These are phyloP conservation scores for Brevipalpus yothersi DNA, from an alignment of 1,140 invertebrate species.

Conservation along the genomic window DNA sequence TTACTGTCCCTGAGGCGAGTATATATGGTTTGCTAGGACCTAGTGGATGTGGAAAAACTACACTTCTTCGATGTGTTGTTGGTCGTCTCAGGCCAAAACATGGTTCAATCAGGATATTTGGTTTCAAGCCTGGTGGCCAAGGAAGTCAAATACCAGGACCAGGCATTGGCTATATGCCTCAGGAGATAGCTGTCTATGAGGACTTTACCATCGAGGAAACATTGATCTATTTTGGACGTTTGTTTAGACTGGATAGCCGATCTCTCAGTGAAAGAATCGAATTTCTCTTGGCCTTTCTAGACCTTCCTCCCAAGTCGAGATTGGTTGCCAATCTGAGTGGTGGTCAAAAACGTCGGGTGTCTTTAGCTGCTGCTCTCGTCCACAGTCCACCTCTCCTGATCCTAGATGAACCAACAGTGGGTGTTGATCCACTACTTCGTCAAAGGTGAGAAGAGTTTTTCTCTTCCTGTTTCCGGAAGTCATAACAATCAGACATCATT, in stretches of 20 bases:
- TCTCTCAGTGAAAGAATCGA: slow-evolving; percentile 53
- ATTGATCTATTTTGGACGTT: slow-evolving; percentile 86
- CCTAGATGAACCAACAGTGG: no score
- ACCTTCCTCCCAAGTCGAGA: slow-evolving; percentile 54
- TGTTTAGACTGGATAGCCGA: slow-evolving; percentile 53
- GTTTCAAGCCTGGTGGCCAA: slow-evolving; percentile 47
- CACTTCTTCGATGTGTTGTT: slow-evolving; percentile 60
- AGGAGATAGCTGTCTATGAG: slow-evolving; percentile 76
- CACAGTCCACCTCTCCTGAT: slow-evolving; percentile 25
- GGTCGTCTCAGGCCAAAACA: slow-evolving; percentile 49
- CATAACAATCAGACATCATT: not conserved
- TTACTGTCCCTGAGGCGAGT: slow-evolving; percentile 12
- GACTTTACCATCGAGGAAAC: no score
- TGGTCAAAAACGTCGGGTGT: slow-evolving; percentile 24
- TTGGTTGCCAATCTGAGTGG: slow-evolving; percentile 57
- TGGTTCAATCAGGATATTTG: slow-evolving; percentile 61
- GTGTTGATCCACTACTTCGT: no score
- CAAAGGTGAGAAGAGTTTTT: slow-evolving; percentile 65
- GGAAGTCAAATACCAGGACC: slow-evolving; percentile 59
- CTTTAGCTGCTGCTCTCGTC: slow-evolving; percentile 23
- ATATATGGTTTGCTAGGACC: slow-evolving; percentile 37
- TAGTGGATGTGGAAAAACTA: slow-evolving; percentile 39
- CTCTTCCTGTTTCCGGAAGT: slow-evolving; percentile 29
- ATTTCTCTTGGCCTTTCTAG: slow-evolving; percentile 68
- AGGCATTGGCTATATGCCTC: slow-evolving; percentile 55